Evolutionary conservation across 2,113 vertebrate genomes (phyloP).

Genomic region (Melozone crissalis): DNA sequence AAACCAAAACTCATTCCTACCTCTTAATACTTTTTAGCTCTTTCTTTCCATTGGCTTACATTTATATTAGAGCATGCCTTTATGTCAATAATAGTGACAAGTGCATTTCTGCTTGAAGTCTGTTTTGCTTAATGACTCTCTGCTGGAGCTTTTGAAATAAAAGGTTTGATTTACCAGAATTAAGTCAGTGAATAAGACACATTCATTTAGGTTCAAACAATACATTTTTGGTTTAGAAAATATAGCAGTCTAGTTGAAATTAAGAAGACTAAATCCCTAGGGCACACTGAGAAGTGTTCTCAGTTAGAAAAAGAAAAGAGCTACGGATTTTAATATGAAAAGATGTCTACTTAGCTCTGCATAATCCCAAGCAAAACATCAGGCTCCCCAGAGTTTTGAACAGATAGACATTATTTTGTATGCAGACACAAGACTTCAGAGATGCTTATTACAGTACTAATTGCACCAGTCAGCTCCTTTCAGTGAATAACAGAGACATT

Average conservation of each 20-base stretch:
- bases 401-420: neutral
- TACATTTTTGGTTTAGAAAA: slow-evolving; percentile 15
- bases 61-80: neutral
- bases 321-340: slow-evolving; percentile 16
- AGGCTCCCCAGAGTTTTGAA: neutral
- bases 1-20: neutral
- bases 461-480: slow-evolving; percentile 13
- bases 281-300: neutral
- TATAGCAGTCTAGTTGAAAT: neutral
- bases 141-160: slow-evolving; percentile 23
- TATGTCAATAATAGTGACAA: neutral
- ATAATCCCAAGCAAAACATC: neutral
- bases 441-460: neutral
- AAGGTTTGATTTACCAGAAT: slow-evolving; percentile 24
- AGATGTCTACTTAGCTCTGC: neutral
- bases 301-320: neutral
- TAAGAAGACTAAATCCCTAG: neutral
- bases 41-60: neutral
- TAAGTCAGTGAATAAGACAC: neutral
- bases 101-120: neutral
- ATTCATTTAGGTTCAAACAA: slow-evolving; percentile 2
- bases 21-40: neutral
- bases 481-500: neutral
- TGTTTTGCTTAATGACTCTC: neutral
- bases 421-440: neutral